A percentile compares a stretch with the other conserved stretches of the same genome.
Conservation (phyloP, 2,113 vertebrate species). For the Candoia aspera region DNA sequence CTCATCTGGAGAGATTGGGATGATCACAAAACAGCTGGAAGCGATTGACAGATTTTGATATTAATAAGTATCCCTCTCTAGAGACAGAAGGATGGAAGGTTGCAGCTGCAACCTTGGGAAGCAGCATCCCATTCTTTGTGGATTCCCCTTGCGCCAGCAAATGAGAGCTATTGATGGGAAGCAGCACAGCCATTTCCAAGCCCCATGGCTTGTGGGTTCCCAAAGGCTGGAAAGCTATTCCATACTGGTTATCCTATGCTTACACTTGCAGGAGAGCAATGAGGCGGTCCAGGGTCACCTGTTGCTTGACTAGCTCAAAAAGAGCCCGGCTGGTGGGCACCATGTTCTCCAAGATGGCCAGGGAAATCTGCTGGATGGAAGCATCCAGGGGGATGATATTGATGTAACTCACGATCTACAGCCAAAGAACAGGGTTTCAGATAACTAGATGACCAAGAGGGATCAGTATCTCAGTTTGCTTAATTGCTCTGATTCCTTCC, state of each 20-base stretch:
- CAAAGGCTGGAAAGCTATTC: accelerated
- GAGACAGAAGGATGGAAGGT: not conserved
- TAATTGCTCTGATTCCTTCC: not conserved
- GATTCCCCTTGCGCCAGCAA: not conserved
- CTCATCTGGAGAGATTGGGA: not conserved
- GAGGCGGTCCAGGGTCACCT: conserved; percentile 88
- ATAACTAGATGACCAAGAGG: not conserved
- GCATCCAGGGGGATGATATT: conserved; percentile 83
- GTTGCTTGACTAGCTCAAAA: conserved; percentile 85
- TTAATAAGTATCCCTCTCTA: not conserved
- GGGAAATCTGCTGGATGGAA: conserved; percentile 89
- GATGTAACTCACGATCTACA: conserved; percentile 87
- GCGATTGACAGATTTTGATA: not conserved
- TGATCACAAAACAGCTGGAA: not conserved
- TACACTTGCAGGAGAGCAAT: conserved; percentile 91
- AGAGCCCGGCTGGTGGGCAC: conserved; percentile 86
- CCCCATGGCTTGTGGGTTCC: not conserved
- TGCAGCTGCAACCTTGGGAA: too few relatives aligned
- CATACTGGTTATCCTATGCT: conserved; percentile 57
- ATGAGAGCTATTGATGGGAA: not conserved
- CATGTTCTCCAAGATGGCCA: conserved; percentile 93
- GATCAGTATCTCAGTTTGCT: not conserved
- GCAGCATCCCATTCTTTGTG: not conserved
- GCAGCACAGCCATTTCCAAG: not conserved
- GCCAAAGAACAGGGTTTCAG: not conserved